Evolutionary conservation across 2,797 vertebrate species (phyloP), one percentile per base, ranked within the genome.

Genomic region (Microctenopoma stevenorrisi): DNA sequence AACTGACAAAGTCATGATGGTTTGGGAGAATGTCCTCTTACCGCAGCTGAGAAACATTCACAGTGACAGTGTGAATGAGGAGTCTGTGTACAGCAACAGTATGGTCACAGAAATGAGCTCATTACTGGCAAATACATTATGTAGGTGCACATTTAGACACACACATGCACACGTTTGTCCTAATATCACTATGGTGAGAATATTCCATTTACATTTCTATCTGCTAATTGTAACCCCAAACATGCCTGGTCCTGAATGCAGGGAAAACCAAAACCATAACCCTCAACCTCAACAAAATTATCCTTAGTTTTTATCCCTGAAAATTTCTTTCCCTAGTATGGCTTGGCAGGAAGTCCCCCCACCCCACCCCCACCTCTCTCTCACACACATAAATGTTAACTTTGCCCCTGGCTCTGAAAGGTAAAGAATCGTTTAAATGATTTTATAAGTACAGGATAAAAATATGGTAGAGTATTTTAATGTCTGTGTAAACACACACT

Each of bases 401-500:
- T 40, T 33, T 7, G 18, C 57, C 62, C 60, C 38, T 7, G 53
- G 40, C 68, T 66, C 7, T 54, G 74, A 18, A 65, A 75, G 70
- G 60, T 49, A 53, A 74, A 73, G 42, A 72, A 58, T 10, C n/a
- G 80, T 86, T 84, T 71, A 78, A 69, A 74, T 54, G n/a, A 81
- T 81, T 78, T 64, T 62, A 44, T 72, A 79, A 82, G 75, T 72
- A 79, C 6, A 44, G 72, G 78, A 83, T 86, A 83, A 81, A 91
- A 89, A 89, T 82, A 86, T 60, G 81, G 52, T 56, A 62, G 76
- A 82, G 71, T 88, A 86, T 88, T 88, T 87, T 89, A 90, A 90
- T 87, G 83, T 86, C 78, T 81, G 83, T 67, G 82, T 92, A 90
- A 90, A 92, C 78, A 89, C 79, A 87, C 77, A 76, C 76, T 88